Base-by-base conservation (phyloP, 2,113 vertebrate genomes). In the Otocyon megalotis region DNA sequence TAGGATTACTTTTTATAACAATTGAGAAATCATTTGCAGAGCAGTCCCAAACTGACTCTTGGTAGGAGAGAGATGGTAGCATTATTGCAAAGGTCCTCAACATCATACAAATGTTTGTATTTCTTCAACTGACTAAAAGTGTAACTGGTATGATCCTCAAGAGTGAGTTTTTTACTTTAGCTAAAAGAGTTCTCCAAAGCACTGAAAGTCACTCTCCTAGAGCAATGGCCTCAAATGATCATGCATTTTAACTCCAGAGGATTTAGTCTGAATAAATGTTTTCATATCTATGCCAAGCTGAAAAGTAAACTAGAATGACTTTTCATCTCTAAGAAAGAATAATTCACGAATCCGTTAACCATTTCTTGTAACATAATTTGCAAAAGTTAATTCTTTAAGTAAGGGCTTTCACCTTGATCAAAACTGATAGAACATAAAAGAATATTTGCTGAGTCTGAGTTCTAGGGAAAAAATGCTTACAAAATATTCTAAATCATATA, bases 251-350 rank as follows among this genome's bases (percentile, higher is more conserved):
- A 50, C 35, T 28, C 35, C 26, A 77, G 50, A 65, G 37, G 14
- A 95, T 77, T 97, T 14, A 65, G 67, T 48, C 71, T 65, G 54
- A 94, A 30, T 83, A 93, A 58, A 35, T 71, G 35, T 63, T 93
- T 77, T 84, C 71, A 28, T 80, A 84, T 56, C 22, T 37, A 11
- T 67, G 37, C 76, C 28, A 80, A 63, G 6, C 22, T 50, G 30
- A 88, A 92, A 72, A 87, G 63, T 54, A 88, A 92, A 60, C 14
- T 43, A 53, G 20, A 10, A 89, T n/a, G 67, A 54, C 5, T 30
- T 88, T 84, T 60, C 56, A 54, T 15, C n/a, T 37, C 62, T 67
- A 79, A 87, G 16, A 81, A 79, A 88, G 58, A 76, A 93, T 80
- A 83, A 86, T 77, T 81, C 63, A 92, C 53, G 91, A 95, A 71